phyloP scores from a whole-genome alignment of 2,888 invertebrate genomes.

The Megamerina dolium region DNA sequence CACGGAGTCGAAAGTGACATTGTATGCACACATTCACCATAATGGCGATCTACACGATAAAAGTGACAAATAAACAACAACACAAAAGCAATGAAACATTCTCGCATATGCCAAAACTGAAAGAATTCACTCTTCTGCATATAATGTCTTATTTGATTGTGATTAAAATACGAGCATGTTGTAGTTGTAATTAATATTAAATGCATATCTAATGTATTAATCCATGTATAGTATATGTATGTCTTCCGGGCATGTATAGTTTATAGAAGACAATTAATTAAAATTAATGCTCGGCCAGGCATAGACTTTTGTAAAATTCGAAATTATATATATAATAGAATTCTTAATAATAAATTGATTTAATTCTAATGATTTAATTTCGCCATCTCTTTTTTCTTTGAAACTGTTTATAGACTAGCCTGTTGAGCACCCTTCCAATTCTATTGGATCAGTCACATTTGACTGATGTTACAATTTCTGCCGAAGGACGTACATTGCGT shows the following conservation, averaged over 20 bases:
- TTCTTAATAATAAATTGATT: too few relatives aligned
- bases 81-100: constrained; percentile 37
- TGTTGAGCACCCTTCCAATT: constrained; percentile 70
- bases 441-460: constrained; percentile 74
- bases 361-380: too few relatives aligned
- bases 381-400: not conserved
- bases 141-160: constrained; percentile 7
- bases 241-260: constrained; percentile 11
- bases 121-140: too few relatives aligned
- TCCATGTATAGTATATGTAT: constrained; percentile 6
- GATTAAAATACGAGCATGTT: constrained; percentile 2
- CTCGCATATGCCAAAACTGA: constrained; percentile 35
- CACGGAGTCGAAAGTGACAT: too few relatives aligned
- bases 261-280: too few relatives aligned
- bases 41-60: too few relatives aligned
- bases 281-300: too few relatives aligned
- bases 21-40: too few relatives aligned
- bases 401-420: constrained; percentile 63
- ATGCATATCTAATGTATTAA: not conserved
- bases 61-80: too few relatives aligned
- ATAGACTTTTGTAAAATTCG: too few relatives aligned
- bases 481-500: constrained; percentile 74
- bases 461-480: constrained; percentile 81
- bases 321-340: too few relatives aligned
- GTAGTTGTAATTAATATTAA: not conserved